These are phyloP conservation scores for Habroteleia sp. DNA, from an alignment of 2,888 invertebrate genomes.

Conservation along the genomic window DNA sequence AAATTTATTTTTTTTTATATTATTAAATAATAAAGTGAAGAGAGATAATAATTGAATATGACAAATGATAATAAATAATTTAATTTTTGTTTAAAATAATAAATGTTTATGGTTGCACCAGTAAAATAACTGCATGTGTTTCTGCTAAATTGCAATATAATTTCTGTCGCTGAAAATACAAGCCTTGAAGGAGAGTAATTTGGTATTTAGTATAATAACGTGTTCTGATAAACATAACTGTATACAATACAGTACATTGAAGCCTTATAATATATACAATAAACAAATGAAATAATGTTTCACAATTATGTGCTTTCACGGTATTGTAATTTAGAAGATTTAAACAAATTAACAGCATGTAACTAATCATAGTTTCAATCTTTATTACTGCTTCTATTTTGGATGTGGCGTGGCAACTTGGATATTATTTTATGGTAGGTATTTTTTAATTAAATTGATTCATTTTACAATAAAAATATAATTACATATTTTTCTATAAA, in stretches of 20 bases:
- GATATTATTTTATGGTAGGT: constrained; percentile 67
- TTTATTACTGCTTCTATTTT: constrained; percentile 69
- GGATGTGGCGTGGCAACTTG: constrained; percentile 61
- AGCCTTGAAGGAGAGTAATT: constrained; percentile 11
- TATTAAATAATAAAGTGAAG: too few species aligned
- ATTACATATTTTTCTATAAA: too few species aligned
- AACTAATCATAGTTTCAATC: constrained; percentile 66
- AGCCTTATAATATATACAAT: constrained; percentile 13
- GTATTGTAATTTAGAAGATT: constrained; percentile 27
- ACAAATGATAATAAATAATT: too few species aligned
- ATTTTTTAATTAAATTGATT: constrained; percentile 32
- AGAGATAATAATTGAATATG: too few species aligned
- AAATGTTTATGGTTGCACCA: too few species aligned
- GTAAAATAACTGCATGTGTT: not conserved
- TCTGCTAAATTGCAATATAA: not conserved
- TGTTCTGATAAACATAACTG: constrained; percentile 12
- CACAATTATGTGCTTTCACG: constrained; percentile 1
- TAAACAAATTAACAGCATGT: constrained; percentile 47
- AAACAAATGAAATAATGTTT: constrained; percentile 11
- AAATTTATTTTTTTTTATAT: too few species aligned
- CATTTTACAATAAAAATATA: too few species aligned
- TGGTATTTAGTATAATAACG: constrained; percentile 15
- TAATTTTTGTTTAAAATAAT: not conserved
- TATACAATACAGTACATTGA: constrained; percentile 7
- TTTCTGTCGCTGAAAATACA: constrained; percentile 4